Percentiles rank a stretch among this genome's conserved stretches.
Evolutionary conservation across 2,797 vertebrate genomes (phyloP).

Genomic region (Leptatherina wallacei): DNA sequence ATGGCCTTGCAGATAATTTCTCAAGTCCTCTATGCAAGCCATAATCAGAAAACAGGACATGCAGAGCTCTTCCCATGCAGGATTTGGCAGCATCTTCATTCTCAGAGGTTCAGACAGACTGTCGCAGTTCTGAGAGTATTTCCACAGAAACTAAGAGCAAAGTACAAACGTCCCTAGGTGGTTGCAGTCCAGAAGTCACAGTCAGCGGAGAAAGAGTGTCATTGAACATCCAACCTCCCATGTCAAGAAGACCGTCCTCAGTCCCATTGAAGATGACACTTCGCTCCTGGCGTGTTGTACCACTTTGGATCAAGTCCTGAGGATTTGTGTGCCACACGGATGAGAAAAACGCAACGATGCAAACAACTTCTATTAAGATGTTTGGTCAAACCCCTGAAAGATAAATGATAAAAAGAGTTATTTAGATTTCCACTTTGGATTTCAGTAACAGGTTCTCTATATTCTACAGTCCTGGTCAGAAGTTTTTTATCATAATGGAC

Average conservation of each 20-base stretch:
- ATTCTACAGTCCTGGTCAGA: neutral
- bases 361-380: slow-evolving; percentile 23
- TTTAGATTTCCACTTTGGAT: neutral
- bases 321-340: slow-evolving; percentile 29
- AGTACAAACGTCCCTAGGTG: slow-evolving; percentile 22
- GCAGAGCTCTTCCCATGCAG: slow-evolving; percentile 16
- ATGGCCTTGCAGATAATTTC: slow-evolving; percentile 34
- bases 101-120: slow-evolving; percentile 32
- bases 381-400: slow-evolving; percentile 78
- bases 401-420: slow-evolving; percentile 10
- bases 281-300: slow-evolving; percentile 19
- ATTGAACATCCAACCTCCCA: slow-evolving; percentile 28
- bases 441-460: neutral
- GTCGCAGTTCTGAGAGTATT: slow-evolving; percentile 29
- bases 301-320: slow-evolving; percentile 46
- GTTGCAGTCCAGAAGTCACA: slow-evolving; percentile 40
- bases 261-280: slow-evolving; percentile 21
- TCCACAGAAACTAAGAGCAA: slow-evolving; percentile 39
- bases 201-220: slow-evolving; percentile 18
- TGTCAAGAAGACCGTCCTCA: slow-evolving; percentile 36
- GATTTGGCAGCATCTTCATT: slow-evolving; percentile 43
- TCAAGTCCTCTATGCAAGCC: slow-evolving; percentile 29
- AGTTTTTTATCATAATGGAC: neutral
- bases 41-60: slow-evolving; percentile 35
- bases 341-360: slow-evolving; percentile 20